Evolutionary conservation across 1,140 invertebrate species (phyloP).

Genomic region (Atta cephalotes): DNA sequence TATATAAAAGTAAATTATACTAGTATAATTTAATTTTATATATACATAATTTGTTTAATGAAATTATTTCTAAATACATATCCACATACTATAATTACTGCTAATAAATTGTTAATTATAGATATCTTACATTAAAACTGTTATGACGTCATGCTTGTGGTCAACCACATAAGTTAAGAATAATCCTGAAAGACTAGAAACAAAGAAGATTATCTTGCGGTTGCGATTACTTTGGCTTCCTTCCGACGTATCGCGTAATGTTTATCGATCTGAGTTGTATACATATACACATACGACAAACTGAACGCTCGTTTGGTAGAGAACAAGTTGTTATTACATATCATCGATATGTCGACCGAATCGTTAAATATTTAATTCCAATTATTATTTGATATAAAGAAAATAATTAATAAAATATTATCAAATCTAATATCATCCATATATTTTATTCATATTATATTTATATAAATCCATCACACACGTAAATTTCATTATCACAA

Average conservation of each 20-base stretch:
- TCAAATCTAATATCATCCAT: neutral
- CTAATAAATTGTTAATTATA: constrained; percentile 22
- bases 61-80: neutral
- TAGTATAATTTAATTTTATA: neutral
- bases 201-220: constrained; percentile 83
- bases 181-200: constrained; percentile 76
- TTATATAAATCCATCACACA: neutral
- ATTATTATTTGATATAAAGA: neutral
- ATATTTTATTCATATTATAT: neutral
- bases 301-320: neutral
- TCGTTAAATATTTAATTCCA: constrained; percentile 11
- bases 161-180: constrained; percentile 10
- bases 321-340: neutral
- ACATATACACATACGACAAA: neutral
- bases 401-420: neutral
- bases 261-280: constrained; percentile 48
- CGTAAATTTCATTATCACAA: neutral
- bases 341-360: neutral
- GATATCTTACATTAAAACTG: neutral
- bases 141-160: constrained; percentile 29
- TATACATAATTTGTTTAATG: neutral
- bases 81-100: neutral
- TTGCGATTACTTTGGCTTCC: constrained; percentile 85
- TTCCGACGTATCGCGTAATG: constrained; percentile 80
- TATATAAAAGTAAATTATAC: neutral